Conservation (phyloP, 2,888 invertebrate species). For the Ctena decussata region DNA sequence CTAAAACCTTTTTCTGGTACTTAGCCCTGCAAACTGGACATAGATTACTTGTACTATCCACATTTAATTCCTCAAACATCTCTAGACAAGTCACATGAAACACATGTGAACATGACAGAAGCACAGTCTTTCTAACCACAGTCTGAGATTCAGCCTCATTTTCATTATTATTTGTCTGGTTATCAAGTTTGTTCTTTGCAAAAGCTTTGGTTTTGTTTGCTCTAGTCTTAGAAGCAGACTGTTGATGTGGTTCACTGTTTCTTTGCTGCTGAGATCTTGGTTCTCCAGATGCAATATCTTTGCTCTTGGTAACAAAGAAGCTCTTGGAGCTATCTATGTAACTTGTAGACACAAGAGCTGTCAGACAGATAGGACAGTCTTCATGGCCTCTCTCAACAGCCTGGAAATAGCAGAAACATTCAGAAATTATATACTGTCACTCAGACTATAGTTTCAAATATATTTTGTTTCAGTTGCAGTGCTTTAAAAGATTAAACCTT, state of each 20-base stretch:
- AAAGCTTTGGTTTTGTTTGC: background rate
- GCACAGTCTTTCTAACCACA: slow-evolving; percentile 70
- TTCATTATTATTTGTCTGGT: background rate
- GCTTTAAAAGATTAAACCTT: too few species aligned
- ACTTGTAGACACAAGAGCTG: slow-evolving; percentile 63
- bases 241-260: background rate
- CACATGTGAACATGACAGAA: slow-evolving; percentile 86
- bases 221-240: background rate
- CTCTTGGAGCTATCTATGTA: slow-evolving; percentile 49
- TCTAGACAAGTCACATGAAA: slow-evolving; percentile 85
- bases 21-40: slow-evolving; percentile 86
- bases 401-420: too few species aligned
- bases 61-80: slow-evolving; percentile 85
- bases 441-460: too few species aligned
- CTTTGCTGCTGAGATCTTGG: background rate
- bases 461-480: too few species aligned
- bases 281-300: background rate
- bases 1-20: slow-evolving; percentile 82
- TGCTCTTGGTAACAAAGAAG: slow-evolving; percentile 15
- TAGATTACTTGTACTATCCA: slow-evolving; percentile 72
- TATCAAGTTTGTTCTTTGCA: background rate
- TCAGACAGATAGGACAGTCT: slow-evolving; percentile 86
- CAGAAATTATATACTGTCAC: too few species aligned
- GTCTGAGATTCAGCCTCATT: slow-evolving; percentile 19
- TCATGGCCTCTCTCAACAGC: slow-evolving; percentile 81